These are phyloP conservation scores for Mycteria americana DNA, from an alignment of 2,797 vertebrate genomes.

Conservation along the genomic window DNA sequence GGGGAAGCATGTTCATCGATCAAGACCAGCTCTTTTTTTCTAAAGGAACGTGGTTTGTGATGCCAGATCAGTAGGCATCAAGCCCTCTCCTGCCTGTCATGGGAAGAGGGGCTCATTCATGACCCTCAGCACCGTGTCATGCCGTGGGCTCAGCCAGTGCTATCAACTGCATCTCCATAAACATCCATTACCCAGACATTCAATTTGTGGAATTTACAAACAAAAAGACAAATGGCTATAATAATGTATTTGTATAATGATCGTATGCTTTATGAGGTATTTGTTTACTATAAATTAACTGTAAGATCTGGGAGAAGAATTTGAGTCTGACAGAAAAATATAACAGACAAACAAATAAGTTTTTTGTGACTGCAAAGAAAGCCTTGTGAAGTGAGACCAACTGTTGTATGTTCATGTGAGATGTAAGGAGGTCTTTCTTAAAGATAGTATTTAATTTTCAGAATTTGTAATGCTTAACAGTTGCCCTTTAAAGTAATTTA, in stretches of 20 bases:
- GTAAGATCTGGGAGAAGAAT: neutral
- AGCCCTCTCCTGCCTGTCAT: neutral
- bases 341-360: neutral
- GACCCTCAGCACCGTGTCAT: neutral
- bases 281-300: neutral
- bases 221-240: conserved; percentile 14
- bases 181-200: neutral
- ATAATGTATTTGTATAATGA: neutral
- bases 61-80: neutral
- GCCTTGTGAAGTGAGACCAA: neutral
- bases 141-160: neutral
- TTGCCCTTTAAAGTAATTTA: neutral
- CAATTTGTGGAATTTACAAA: neutral
- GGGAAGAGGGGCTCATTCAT: neutral
- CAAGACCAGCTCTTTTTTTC: neutral
- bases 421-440: neutral
- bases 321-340: neutral
- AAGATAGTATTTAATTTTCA: neutral
- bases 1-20: neutral
- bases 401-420: neutral
- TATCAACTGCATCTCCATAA: neutral
- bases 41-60: neutral
- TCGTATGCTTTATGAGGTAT: neutral
- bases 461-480: neutral
- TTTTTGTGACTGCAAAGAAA: neutral